Evolutionary conservation across 2,888 invertebrate species (phyloP), one percentile per base, ranked within the genome.

Genomic region (Steinernema carpocapsae): DNA sequence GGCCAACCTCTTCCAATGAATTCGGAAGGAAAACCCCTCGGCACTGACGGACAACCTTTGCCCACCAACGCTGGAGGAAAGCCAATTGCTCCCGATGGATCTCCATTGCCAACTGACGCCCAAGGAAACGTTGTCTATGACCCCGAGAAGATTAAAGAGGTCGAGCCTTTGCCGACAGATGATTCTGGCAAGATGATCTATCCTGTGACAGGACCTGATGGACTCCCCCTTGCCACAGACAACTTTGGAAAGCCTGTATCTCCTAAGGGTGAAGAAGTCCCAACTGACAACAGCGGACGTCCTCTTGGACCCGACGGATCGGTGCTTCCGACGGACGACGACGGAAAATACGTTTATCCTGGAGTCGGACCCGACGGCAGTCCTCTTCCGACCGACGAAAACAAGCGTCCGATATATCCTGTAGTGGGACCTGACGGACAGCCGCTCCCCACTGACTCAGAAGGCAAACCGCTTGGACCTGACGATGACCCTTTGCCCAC

Each of bases 1-100:
- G 82, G 81, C 14, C 42, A 73, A 1, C 73, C 74, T n/a, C 72
- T 79, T 24, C 77, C 77, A 46, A 80, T 77, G 12, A 78, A 81
- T 71, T 12, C 59, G 12, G 24, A 52, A 32, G 81, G 81, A 19
- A 51, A 37, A 24, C 71, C 29, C 37, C 64, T 46, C 59, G 76
- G 37, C 4, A 29, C 37, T 14, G 48, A 32, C 14, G 42, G 29
- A 0, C 56, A 77, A 56, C 64, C 46, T 37, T 46, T 77, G 4
- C 77, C 79, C 26, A 79, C 79, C 12, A 76, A 79, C 52, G 52
- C 51, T 45, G 56, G 37, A 0, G 71, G 19, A 32, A 32, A 43
- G 56, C 64, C 64, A 14, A 32, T 64, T 1, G 71, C 45, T 1
- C 71, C 71, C 43, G 71, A 71, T 24, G 45, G 71, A 2, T 19